These are phyloP conservation scores for Mustela nigripes DNA, from an alignment of 2,113 vertebrate genomes.

Conservation along the genomic window DNA sequence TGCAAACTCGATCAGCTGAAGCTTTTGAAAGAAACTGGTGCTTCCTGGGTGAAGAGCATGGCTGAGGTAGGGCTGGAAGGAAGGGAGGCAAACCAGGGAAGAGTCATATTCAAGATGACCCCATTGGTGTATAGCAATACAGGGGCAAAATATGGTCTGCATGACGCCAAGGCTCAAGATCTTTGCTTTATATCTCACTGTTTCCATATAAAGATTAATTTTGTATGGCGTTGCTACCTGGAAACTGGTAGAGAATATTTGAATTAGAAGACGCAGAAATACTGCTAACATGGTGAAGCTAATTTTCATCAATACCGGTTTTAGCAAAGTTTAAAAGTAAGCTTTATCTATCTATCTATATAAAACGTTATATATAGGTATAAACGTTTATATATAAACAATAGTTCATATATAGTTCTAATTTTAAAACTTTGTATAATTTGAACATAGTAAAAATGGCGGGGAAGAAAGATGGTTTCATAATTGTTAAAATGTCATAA, in stretches of 20 bases:
- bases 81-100: neutral
- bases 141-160: neutral
- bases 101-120: neutral
- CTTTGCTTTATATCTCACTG: neutral
- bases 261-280: neutral
- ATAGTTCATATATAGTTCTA: neutral
- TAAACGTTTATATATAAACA: neutral
- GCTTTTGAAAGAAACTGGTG: neutral
- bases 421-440: neutral
- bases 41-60: neutral
- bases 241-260: neutral
- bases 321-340: neutral
- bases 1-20: neutral
- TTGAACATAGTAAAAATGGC: neutral
- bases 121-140: neutral
- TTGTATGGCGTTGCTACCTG: neutral
- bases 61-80: neutral
- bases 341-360: neutral
- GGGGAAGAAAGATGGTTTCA: neutral
- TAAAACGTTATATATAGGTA: no score
- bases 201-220: neutral
- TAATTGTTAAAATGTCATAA: neutral
- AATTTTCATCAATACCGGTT: neutral
- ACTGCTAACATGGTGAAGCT: neutral
- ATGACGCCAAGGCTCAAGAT: neutral